These are phyloP conservation scores for Tachysurus vachellii DNA, from an alignment of 2,113 vertebrate genomes.

Conservation along the genomic window DNA sequence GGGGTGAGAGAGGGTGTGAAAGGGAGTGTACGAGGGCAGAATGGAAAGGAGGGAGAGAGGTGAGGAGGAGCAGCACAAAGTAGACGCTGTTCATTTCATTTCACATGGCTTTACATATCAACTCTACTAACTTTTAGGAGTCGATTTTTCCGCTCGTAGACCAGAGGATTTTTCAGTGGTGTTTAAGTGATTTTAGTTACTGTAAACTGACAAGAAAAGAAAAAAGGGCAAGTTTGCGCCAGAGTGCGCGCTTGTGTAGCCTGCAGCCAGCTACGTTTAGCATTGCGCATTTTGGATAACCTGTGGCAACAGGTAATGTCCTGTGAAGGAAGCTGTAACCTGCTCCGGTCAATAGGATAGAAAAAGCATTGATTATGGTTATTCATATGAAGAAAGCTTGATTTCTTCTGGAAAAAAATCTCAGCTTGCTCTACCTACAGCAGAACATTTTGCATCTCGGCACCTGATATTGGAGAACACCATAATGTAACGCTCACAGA, in stretches of 20 bases:
- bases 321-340: background rate
- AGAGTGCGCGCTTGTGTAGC: background rate
- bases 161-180: background rate
- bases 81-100: slow-evolving; percentile 1
- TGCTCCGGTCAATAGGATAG: background rate
- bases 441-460: background rate
- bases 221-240: background rate
- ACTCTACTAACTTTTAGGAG: background rate
- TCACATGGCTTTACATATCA: background rate
- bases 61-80: background rate
- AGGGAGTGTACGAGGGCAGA: background rate
- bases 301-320: background rate
- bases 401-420: background rate
- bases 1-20: background rate
- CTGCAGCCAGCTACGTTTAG: background rate
- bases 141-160: background rate
- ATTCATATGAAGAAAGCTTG: background rate
- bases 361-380: too few relatives aligned
- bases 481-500: background rate
- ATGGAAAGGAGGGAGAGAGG: background rate
- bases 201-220: background rate
- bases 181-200: background rate
- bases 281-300: background rate
- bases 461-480: background rate
- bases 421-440: background rate